Evolutionary conservation across 2,797 vertebrate species (phyloP), one percentile per base, ranked within the genome.

Genomic region (Ctenochaetus hawaiiensis): DNA sequence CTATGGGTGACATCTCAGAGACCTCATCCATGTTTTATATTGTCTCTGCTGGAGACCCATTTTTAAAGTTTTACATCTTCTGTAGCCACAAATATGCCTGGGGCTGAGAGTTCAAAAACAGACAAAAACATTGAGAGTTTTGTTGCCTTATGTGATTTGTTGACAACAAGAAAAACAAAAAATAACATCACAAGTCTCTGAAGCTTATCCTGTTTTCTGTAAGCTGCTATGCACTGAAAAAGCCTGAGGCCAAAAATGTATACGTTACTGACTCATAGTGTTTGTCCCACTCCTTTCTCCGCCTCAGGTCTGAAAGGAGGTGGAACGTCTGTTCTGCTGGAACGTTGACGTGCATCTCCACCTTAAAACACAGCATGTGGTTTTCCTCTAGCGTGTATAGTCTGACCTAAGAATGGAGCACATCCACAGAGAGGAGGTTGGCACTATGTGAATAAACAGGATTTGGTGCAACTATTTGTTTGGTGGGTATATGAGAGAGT

Each of bases 331-430:
- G 95, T 87, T 89, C 74, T 0, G 96, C 95, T 0, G 96, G 45
- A 41, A 97, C 89, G 0, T 81, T 72, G 66, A 97, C 95, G 0
- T 86, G 83, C 67, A 96, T 98, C 92, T 99, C 97, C 66, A 98
- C 95, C 78, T 95, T 97, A 90, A 99, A 97, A 69, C 96, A 98
- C 73, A 99, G 93, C 90, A 95, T 96, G 56, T 95, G 96, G 93
- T 98, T 96, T 77, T 99, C 97, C 90, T 99, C 98, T 86, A 98
- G 92, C 0, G 94, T 98, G 92, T 96, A 99, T 77, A 99, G 93
- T 83, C 91, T 91, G 77, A 99, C 96, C 98, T 99, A 3, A 62
- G 67, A 70, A 73, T 0, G 41, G 6, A 43, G 58, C 60, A 75
- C 47, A 74, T 26, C 17, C 54, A 67, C 45, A 72, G 65, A 80